These are phyloP conservation scores for Ochotona princeps DNA, from an alignment of 2,113 vertebrate species.

Conservation along the genomic window DNA sequence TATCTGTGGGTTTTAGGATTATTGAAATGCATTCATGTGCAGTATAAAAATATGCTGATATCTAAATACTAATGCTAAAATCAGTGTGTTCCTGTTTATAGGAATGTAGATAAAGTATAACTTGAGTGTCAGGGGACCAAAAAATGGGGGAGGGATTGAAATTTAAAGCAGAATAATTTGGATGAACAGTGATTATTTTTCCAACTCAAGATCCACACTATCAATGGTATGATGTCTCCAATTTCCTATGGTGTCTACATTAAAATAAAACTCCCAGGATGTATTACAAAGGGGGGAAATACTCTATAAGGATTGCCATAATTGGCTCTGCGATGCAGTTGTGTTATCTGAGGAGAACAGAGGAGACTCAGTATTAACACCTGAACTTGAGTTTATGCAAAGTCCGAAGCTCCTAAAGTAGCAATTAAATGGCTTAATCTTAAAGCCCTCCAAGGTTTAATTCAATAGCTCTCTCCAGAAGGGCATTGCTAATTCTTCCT, in stretches of 20 bases:
- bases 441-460: slow-evolving; percentile 74
- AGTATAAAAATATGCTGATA: neutral
- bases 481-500: slow-evolving; percentile 78
- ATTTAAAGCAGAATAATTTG: slow-evolving; percentile 37
- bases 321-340: slow-evolving; percentile 74
- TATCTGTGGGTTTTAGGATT: neutral
- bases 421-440: slow-evolving; percentile 81
- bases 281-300: slow-evolving; percentile 11
- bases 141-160: slow-evolving; percentile 29
- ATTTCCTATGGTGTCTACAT: slow-evolving; percentile 42
- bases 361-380: slow-evolving; percentile 77
- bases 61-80: neutral
- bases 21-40: too few species aligned
- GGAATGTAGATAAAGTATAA: neutral
- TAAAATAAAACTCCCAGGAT: slow-evolving; percentile 72
- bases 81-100: neutral
- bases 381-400: slow-evolving; percentile 65
- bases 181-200: neutral
- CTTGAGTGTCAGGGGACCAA: neutral
- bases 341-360: slow-evolving; percentile 78
- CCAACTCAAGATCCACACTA: slow-evolving; percentile 8
- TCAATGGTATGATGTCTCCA: slow-evolving; percentile 20
- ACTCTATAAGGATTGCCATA: slow-evolving; percentile 71
- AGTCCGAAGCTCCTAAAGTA: slow-evolving; percentile 76
- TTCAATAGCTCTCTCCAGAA: slow-evolving; percentile 80